Conservation (phyloP, 2,888 invertebrate species). For the Drosophila barbarae region DNA sequence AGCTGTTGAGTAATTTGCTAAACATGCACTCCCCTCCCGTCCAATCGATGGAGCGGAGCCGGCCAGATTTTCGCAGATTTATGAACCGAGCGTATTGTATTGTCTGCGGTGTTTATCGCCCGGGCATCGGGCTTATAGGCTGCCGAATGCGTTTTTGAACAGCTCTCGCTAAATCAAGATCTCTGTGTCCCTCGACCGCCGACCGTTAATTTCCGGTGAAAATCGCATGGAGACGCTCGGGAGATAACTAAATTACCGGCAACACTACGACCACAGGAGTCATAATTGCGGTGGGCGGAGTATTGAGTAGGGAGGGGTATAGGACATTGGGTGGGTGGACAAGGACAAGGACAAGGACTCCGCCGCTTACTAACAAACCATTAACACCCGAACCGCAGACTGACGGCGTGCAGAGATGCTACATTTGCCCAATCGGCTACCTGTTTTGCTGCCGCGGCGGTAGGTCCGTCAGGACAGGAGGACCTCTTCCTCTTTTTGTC, state of each 20-base stretch:
- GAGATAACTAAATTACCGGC: conserved; percentile 69
- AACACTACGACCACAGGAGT: conserved; percentile 43
- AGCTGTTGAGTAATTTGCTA: conserved; percentile 74
- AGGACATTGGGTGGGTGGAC: conserved; percentile 16
- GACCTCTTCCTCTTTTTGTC: conserved; percentile 52
- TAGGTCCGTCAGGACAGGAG: conserved; percentile 51
- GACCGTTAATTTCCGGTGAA: conserved; percentile 66
- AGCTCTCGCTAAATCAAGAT: conserved; percentile 77
- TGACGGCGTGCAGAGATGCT: conserved; percentile 23
- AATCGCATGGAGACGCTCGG: conserved; percentile 44
- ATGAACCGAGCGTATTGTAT: conserved; percentile 53
- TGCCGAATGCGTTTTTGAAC: conserved; percentile 77
- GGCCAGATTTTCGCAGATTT: conserved; percentile 52
- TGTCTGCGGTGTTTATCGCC: conserved; percentile 49
- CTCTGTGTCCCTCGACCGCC: conserved; percentile 56
- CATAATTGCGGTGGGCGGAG: conserved; percentile 51
- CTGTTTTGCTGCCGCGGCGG: conserved; percentile 56
- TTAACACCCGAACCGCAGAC: conserved; percentile 70
- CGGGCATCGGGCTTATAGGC: conserved; percentile 60
- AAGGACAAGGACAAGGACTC: conserved; percentile 42
- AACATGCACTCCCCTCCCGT: conserved; percentile 45
- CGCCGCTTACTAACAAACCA: conserved; percentile 64
- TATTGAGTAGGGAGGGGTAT: conserved; percentile 15
- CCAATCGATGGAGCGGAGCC: conserved; percentile 30
- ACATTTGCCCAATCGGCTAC: conserved; percentile 46